Evolutionary conservation across 2,113 vertebrate species (phyloP), one percentile per base, ranked within the genome.

Genomic region (Pao palembangensis): DNA sequence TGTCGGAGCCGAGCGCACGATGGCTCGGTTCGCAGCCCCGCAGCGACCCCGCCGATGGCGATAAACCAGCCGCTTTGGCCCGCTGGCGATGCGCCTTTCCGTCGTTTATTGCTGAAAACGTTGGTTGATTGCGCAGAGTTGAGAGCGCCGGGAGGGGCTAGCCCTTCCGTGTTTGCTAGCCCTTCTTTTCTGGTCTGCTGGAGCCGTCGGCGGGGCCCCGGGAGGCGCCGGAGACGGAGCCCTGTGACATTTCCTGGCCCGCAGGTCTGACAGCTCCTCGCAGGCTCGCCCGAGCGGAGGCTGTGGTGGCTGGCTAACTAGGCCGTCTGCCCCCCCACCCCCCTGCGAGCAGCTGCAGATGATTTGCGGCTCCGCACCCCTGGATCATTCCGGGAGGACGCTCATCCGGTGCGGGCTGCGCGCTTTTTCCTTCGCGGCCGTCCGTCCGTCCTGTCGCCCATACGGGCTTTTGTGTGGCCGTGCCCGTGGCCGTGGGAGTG

Each of bases 231-330:
- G 63, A 73, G 73, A 51, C 63, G 55, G 52, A 6, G 64, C 59
- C 71, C 69, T 14, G 55, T 81, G 85, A 87, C 84, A 82, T 78
- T 76, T 81, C 78, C 79, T 59, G 75, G 75, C 75, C 73, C 72
- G 5, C 66, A 57, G 72, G 3, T 69, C 63, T 85, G 84, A 78
- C 81, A 82, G 87, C 78, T 78, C 77, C 42, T 80, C 44, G 62
- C 55, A 41, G 76, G 72, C 71, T 71, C 64, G 8, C 10, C 23
- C 4, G 57, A 72, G 67, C 61, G 20, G 52, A 73, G 64, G 71
- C 79, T 78, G 73, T 55, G 71, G 47, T 83, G 59, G 64, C 51
- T 51, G 20, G 76, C 76, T 77, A 77, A 76, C 81, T 81, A 86
- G 87, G 87, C 87, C 87, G 16, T 2, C 44, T 7, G 12, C 13